Percentiles rank a stretch among this genome's conserved stretches.
phyloP scores from a whole-genome alignment of 2,888 invertebrate genomes.

The Aleiodes alternator region DNA sequence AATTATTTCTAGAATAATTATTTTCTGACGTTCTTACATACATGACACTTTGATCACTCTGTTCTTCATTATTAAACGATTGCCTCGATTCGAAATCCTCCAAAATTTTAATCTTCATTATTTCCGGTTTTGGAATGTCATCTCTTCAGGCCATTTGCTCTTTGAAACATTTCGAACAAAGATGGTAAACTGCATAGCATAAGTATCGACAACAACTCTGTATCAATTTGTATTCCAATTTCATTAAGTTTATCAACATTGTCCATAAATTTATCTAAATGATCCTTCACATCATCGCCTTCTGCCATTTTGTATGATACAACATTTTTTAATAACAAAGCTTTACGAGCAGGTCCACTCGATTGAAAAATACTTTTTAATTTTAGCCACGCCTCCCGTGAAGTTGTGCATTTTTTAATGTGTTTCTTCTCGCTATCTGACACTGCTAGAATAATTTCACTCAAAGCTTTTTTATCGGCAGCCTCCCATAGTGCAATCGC shows the following conservation, averaged over 20 bases:
- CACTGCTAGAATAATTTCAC: not conserved
- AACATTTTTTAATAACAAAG: too few relatives aligned
- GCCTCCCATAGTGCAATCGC: not conserved
- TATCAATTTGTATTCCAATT: conserved; percentile 35
- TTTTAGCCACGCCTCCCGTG: too few relatives aligned
- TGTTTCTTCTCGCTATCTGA: too few relatives aligned
- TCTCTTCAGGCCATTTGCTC: conserved; percentile 33
- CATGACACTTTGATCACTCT: not conserved
- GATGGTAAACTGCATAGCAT: conserved; percentile 37
- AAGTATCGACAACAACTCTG: conserved; percentile 27
- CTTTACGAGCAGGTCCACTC: too few relatives aligned
- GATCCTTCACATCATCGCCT: conserved; percentile 32
- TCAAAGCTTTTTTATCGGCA: not conserved
- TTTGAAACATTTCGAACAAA: conserved; percentile 35
- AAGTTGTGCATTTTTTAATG: too few relatives aligned
- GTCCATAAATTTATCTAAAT: conserved; percentile 39
- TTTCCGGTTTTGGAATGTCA: conserved; percentile 31
- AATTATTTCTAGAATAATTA: not conserved
- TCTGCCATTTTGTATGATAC: conserved; percentile 14
- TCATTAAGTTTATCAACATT: conserved; percentile 31
- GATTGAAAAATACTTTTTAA: too few relatives aligned
- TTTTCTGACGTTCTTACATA: not conserved
- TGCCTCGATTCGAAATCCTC: conserved; percentile 37
- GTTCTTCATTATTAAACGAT: not conserved
- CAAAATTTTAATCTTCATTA: conserved; percentile 38